These are phyloP conservation scores for Drosophila mimica DNA, from an alignment of 2,888 invertebrate genomes.

Conservation along the genomic window DNA sequence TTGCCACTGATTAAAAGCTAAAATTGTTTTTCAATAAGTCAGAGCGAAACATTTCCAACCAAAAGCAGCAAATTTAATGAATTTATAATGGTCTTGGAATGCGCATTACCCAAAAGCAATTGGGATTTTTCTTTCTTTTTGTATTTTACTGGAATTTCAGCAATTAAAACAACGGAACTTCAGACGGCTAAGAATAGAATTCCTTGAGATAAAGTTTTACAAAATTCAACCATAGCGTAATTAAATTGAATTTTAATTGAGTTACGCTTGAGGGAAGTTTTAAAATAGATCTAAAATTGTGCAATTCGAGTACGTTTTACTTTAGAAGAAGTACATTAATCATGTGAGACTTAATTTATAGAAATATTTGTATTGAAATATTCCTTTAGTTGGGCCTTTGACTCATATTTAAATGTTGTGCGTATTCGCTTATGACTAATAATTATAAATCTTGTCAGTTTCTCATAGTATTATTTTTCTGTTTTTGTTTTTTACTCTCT, in stretches of 20 bases:
- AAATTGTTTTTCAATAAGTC: conserved; percentile 63
- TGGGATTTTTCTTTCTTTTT: background rate
- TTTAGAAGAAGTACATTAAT: background rate
- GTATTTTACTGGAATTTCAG: conserved; percentile 28
- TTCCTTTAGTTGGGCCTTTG: conserved; percentile 15
- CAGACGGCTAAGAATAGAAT: conserved; percentile 24
- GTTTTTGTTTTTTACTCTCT: background rate
- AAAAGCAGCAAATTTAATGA: conserved; percentile 31
- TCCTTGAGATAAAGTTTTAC: conserved; percentile 3
- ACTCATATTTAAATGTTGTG: conserved; percentile 15
- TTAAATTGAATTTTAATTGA: background rate
- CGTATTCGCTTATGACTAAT: conserved; percentile 54
- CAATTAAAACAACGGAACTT: conserved; percentile 18
- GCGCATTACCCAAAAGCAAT: conserved; percentile 14
- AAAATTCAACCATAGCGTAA: background rate
- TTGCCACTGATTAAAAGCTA: conserved; percentile 56
- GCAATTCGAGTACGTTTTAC: background rate
- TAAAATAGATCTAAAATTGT: background rate
- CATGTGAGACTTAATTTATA: background rate
- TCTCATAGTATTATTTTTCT: background rate
- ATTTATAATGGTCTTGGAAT: conserved; percentile 32
- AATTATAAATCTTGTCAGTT: conserved; percentile 28
- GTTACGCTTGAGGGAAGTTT: background rate
- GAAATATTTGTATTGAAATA: background rate
- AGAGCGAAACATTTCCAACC: conserved; percentile 10